Evolutionary conservation across 2,113 vertebrate species (phyloP).

Genomic region (Sclerurus mexicanus): DNA sequence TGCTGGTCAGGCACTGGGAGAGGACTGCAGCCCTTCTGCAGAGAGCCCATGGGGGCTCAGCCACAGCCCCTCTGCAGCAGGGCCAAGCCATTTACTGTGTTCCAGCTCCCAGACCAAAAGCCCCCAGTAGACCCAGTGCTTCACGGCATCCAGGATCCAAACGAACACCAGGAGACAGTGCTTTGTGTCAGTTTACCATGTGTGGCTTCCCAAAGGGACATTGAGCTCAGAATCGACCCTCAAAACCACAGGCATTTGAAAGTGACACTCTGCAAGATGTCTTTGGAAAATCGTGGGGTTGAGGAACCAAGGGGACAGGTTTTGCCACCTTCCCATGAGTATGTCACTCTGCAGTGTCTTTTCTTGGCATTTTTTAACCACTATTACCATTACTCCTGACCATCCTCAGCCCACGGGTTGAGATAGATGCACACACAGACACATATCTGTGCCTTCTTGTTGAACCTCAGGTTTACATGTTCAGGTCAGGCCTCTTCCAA

Average conservation of each 20-base stretch:
- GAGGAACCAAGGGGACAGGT: background rate
- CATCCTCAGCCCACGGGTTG: background rate
- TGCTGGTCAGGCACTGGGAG: background rate
- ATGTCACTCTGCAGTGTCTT: background rate
- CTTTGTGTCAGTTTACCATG: background rate
- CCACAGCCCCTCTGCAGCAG: background rate
- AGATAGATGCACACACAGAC: background rate
- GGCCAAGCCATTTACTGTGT: rapidly evolving
- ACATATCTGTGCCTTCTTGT: rapidly evolving
- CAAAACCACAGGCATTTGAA: background rate
- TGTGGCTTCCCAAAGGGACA: background rate
- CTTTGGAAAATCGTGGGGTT: background rate
- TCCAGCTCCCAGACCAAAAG: background rate
- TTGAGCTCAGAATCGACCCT: background rate
- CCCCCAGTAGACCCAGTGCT: too few relatives aligned
- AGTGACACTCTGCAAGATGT: background rate
- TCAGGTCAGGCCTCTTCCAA: background rate
- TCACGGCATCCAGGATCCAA: background rate
- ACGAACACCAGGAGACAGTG: rapidly evolving
- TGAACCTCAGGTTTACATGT: background rate
- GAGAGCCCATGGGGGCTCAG: background rate
- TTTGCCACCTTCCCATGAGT: background rate
- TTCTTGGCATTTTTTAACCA: background rate
- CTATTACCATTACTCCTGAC: background rate
- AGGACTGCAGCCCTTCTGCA: background rate